phyloP scores from a whole-genome alignment of 2,113 vertebrate genomes.

The Tinamus guttatus region DNA sequence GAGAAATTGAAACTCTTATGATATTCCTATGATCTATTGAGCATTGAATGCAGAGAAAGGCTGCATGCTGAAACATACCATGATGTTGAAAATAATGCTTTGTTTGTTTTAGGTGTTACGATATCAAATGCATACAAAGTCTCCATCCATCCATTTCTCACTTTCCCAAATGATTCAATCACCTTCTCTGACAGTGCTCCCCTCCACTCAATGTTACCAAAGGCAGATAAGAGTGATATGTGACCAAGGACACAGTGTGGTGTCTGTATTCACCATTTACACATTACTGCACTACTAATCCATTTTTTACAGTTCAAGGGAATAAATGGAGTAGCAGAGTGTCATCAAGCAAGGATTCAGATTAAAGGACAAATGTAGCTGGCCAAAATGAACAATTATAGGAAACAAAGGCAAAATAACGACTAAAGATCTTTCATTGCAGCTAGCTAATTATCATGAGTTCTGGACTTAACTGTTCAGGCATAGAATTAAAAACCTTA shows the following conservation, averaged over 20 bases:
- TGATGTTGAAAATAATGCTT: accelerated
- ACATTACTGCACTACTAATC: background rate
- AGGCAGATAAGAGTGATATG: accelerated
- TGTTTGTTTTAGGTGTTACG: background rate
- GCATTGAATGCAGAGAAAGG: accelerated
- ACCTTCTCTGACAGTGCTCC: accelerated
- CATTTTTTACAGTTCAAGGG: background rate
- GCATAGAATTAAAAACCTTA: slow-evolving; percentile 99
- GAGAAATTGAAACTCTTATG: background rate
- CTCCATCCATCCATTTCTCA: background rate
- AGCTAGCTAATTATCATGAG: slow-evolving; percentile 95
- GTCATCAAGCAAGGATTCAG: slow-evolving; percentile 27
- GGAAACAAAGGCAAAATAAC: slow-evolving; percentile 88
- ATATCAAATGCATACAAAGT: background rate
- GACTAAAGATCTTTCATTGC: slow-evolving; percentile 93
- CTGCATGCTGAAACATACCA: accelerated
- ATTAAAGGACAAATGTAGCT: slow-evolving; percentile 77
- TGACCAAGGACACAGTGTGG: accelerated
- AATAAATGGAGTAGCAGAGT: slow-evolving; percentile 37
- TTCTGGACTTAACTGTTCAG: slow-evolving; percentile 97
- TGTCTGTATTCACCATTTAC: accelerated
- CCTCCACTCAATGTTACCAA: background rate
- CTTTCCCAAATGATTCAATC: accelerated
- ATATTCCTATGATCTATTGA: too few species aligned
- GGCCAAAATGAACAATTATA: slow-evolving; percentile 80